Conservation (phyloP, 2,113 vertebrate species). For the Sula dactylatra region DNA sequence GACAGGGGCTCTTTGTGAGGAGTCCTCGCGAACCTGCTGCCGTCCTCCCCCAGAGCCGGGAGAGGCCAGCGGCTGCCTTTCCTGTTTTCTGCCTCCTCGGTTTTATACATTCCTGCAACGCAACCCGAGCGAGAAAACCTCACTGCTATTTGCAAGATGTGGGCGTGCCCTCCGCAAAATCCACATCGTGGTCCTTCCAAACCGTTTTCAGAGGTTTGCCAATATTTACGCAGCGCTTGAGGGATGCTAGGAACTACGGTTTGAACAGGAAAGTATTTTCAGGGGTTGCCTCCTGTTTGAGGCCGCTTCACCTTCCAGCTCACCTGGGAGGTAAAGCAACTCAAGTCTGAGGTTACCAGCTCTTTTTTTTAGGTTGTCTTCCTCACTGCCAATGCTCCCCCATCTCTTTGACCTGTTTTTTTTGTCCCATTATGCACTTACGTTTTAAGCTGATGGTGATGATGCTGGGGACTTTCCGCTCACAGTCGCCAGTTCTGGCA, state of each 20-base stretch:
- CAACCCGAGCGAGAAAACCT: not conserved
- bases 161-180: not conserved
- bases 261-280: not conserved
- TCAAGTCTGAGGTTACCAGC: not conserved
- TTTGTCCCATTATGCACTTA: not conserved
- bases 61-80: not conserved
- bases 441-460: not conserved
- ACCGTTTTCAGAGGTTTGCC: not conserved
- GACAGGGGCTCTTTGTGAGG: constrained; percentile 53
- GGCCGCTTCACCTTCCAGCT: not conserved
- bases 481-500: not conserved
- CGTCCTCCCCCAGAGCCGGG: not conserved
- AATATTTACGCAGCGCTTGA: constrained; percentile 1
- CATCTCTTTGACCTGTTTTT: not conserved
- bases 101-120: not conserved
- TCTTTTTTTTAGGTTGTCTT: not conserved
- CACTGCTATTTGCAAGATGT: not conserved
- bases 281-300: not conserved
- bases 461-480: not conserved
- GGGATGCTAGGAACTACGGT: not conserved
- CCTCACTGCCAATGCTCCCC: not conserved
- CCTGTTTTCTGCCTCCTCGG: not conserved
- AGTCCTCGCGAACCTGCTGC: not conserved
- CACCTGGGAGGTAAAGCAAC: not conserved
- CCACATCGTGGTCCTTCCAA: not conserved